phyloP scores from a whole-genome alignment of 2,797 vertebrate genomes.

The Hemitrygon akajei region DNA sequence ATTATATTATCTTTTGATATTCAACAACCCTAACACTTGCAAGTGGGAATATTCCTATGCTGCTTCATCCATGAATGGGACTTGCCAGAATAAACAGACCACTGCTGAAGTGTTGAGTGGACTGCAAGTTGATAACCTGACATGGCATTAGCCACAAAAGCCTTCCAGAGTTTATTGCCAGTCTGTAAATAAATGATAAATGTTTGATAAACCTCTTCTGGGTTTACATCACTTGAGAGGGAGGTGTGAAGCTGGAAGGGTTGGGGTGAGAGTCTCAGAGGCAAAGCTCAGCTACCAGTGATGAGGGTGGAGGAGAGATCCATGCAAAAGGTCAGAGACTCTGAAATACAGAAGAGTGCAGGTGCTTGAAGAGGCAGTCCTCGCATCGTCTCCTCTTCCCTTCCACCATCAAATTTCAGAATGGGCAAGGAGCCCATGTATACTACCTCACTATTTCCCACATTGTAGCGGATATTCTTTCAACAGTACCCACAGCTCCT shows the following conservation, averaged over 20 bases:
- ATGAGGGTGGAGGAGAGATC: background rate
- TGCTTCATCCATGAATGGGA: background rate
- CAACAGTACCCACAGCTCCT: too few relatives aligned
- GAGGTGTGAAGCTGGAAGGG: background rate
- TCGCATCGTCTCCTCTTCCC: background rate
- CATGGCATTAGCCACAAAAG: background rate
- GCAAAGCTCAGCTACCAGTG: background rate
- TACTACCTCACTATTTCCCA: too few relatives aligned
- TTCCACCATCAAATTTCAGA: too few relatives aligned
- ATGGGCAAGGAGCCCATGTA: too few relatives aligned
- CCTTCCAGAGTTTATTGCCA: background rate
- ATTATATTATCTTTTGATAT: background rate
- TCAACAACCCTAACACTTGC: background rate
- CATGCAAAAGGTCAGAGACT: background rate
- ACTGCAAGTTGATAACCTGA: background rate
- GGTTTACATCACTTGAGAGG: background rate
- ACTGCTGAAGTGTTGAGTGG: background rate
- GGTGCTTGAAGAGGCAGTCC: background rate
- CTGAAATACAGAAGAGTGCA: background rate
- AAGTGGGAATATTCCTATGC: background rate
- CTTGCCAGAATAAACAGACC: background rate
- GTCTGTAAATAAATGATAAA: background rate
- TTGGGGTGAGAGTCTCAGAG: background rate
- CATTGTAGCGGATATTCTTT: too few relatives aligned
- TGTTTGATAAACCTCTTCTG: background rate